Evolutionary conservation across 2,888 invertebrate species (phyloP).

Genomic region (Drosophila nigritarsus): DNA sequence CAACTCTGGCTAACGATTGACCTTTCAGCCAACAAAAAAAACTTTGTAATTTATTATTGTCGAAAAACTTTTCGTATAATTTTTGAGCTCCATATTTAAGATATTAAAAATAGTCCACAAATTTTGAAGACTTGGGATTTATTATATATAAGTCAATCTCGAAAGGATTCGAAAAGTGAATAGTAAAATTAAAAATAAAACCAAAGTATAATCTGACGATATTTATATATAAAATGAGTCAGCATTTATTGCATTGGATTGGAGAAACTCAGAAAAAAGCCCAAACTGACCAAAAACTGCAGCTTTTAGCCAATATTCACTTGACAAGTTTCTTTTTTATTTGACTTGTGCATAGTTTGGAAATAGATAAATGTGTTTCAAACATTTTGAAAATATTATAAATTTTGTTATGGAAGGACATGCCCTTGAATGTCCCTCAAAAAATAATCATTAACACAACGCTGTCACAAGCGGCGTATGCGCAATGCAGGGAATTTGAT

Average conservation of each 20-base stretch:
- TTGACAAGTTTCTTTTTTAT: not conserved
- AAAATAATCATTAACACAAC: slow-evolving; percentile 20
- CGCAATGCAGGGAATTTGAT: slow-evolving; percentile 44
- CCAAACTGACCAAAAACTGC: not conserved
- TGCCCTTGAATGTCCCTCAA: slow-evolving; percentile 50
- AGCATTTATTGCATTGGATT: not conserved
- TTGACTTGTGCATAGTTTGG: not conserved
- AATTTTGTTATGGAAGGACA: too few relatives aligned
- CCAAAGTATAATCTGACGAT: not conserved
- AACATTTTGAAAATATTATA: too few relatives aligned
- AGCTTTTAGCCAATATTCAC: not conserved
- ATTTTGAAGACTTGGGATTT: not conserved
- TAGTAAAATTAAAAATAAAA: not conserved
- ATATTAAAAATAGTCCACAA: not conserved
- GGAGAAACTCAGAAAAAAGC: not conserved
- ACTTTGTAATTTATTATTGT: not conserved
- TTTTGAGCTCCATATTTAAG: not conserved
- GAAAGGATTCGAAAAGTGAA: too few relatives aligned
- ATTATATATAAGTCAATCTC: not conserved
- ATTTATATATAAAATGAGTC: not conserved
- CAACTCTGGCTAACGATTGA: not conserved
- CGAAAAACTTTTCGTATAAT: not conserved
- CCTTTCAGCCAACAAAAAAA: not conserved
- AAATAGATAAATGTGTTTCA: not conserved
- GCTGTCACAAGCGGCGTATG: slow-evolving; percentile 43